phyloP scores from a whole-genome alignment of 2,888 invertebrate species.

The Macrophya annulata region DNA sequence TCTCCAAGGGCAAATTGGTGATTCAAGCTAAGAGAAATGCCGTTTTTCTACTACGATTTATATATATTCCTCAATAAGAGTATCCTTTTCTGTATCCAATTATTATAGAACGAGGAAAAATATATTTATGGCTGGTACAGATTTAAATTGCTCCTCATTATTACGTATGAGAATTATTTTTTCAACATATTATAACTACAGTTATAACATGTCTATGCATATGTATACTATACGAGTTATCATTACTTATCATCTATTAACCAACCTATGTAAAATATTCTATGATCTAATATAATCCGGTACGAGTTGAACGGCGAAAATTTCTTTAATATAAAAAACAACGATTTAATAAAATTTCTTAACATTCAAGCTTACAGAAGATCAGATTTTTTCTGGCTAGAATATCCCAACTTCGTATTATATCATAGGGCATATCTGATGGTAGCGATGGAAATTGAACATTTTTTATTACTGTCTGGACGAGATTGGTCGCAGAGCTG shows the following conservation, averaged over 20 bases:
- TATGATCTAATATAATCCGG: neutral
- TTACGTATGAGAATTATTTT: neutral
- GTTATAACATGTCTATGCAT: neutral
- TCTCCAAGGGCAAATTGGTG: constrained; percentile 26
- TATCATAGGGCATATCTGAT: neutral
- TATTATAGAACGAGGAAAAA: neutral
- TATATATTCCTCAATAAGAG: neutral
- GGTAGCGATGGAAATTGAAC: neutral
- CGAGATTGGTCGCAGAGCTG: neutral
- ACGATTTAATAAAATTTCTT: neutral
- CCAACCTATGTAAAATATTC: neutral
- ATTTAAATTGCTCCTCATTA: neutral
- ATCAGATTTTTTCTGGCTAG: neutral
- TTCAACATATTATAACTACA: neutral
- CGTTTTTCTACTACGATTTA: neutral
- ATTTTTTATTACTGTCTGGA: constrained; percentile 24
- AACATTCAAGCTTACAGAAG: neutral
- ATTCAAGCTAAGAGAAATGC: constrained; percentile 9
- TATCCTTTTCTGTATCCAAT: neutral
- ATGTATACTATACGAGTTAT: neutral
- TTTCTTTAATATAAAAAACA: no score
- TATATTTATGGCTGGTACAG: neutral
- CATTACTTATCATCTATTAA: constrained; percentile 7
- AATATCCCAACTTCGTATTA: neutral
- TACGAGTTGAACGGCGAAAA: neutral